Conservation (phyloP, 2,888 invertebrate genomes). For the Amphimallon solstitiale region DNA sequence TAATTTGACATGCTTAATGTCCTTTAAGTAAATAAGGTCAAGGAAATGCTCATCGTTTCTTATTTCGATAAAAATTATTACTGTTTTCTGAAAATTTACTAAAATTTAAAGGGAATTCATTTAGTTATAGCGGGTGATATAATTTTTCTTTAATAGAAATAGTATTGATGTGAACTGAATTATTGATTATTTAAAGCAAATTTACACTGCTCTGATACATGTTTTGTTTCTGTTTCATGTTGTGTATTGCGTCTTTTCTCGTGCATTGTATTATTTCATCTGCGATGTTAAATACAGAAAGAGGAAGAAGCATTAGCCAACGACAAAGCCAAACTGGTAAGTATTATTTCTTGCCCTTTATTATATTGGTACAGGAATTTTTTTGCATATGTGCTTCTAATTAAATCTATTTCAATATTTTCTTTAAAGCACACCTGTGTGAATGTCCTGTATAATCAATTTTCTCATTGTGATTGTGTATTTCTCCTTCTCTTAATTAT, state of each 20-base stretch:
- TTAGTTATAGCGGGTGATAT: too few species aligned
- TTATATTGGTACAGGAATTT: too few species aligned
- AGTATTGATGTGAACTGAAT: too few species aligned
- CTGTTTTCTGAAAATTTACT: too few species aligned
- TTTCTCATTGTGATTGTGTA: not conserved
- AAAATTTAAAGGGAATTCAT: too few species aligned
- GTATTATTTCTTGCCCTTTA: conserved; percentile 21
- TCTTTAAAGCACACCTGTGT: not conserved
- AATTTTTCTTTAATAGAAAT: too few species aligned
- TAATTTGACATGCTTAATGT: too few species aligned
- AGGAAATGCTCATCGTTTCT: too few species aligned
- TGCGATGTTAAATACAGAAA: conserved; percentile 41
- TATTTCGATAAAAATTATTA: too few species aligned
- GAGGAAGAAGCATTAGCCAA: conserved; percentile 46
- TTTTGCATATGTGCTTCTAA: too few species aligned
- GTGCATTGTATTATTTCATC: conserved; percentile 10
- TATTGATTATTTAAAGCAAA: too few species aligned
- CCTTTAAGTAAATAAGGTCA: too few species aligned
- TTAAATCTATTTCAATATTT: not conserved
- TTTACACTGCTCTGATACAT: conserved; percentile 19
- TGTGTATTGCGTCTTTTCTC: conserved; percentile 11
- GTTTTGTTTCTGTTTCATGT: conserved; percentile 41
- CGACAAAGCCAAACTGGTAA: conserved; percentile 49
- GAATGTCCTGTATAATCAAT: not conserved
- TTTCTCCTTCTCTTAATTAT: conserved; percentile 11